Evolutionary conservation across 1,140 invertebrate genomes (phyloP).

Genomic region (Steinernema feltiae): DNA sequence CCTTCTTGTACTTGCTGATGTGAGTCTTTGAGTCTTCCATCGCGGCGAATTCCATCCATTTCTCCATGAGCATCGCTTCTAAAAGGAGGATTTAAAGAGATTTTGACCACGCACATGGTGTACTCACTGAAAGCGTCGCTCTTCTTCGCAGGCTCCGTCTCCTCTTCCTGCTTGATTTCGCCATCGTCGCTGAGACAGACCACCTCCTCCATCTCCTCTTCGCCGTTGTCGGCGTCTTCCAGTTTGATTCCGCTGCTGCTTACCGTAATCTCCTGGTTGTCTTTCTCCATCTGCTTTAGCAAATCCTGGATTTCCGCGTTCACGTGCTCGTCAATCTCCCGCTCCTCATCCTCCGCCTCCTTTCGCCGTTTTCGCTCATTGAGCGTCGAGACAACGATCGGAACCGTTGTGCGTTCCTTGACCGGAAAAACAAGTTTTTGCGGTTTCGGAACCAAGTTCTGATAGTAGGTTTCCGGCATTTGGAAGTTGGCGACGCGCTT

Average conservation of each 20-base stretch:
- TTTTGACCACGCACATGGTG: too few species aligned
- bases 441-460: too few species aligned
- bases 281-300: background rate
- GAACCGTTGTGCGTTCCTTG: too few species aligned
- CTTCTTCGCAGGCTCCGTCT: background rate
- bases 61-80: background rate
- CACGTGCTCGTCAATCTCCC: background rate
- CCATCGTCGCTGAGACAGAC: too few species aligned
- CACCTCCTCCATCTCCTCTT: background rate
- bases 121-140: background rate
- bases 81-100: too few species aligned
- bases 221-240: too few species aligned
- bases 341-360: too few species aligned
- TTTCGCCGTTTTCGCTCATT: background rate
- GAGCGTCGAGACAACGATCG: background rate
- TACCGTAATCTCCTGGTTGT: background rate
- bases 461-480: too few species aligned
- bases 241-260: too few species aligned
- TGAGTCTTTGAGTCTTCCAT: background rate
- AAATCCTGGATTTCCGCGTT: background rate
- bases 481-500: too few species aligned
- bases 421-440: too few species aligned
- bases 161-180: too few species aligned
- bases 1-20: background rate
- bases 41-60: background rate